phyloP scores from a whole-genome alignment of 2,113 vertebrate species.

The Etia nguti region DNA sequence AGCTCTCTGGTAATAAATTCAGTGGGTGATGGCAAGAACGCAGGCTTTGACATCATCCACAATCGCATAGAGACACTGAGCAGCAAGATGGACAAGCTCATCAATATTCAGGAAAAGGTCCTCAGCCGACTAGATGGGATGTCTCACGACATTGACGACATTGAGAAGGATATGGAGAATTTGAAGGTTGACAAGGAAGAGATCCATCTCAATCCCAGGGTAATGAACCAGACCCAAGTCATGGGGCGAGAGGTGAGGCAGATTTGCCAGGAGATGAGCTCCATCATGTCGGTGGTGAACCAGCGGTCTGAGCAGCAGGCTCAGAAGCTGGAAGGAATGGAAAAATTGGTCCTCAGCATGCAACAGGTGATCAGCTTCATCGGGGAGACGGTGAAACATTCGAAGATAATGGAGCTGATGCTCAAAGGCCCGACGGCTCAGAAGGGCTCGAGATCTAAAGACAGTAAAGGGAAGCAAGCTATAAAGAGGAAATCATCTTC shows the following conservation, averaged over 20 bases:
- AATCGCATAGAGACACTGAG: slow-evolving; percentile 78
- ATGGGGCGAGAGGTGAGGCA: slow-evolving; percentile 68
- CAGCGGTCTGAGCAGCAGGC: slow-evolving; percentile 80
- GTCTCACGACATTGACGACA: slow-evolving; percentile 78
- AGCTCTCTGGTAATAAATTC: slow-evolving; percentile 65
- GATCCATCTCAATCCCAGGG: slow-evolving; percentile 49
- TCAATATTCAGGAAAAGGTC: slow-evolving; percentile 81
- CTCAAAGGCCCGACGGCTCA: slow-evolving; percentile 62
- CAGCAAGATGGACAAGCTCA: slow-evolving; percentile 82
- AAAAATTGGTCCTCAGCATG: slow-evolving; percentile 79
- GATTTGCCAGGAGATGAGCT: slow-evolving; percentile 81
- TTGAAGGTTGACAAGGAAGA: slow-evolving; percentile 75
- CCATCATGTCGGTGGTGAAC: slow-evolving; percentile 78
- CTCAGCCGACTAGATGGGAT: slow-evolving; percentile 79
- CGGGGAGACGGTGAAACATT: slow-evolving; percentile 79
- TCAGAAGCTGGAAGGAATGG: slow-evolving; percentile 83
- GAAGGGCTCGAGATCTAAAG: slow-evolving; percentile 62
- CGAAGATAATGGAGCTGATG: slow-evolving; percentile 72
- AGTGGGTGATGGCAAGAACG: slow-evolving; percentile 29
- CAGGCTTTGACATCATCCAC: slow-evolving; percentile 74
- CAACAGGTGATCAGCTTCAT: slow-evolving; percentile 83
- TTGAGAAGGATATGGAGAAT: slow-evolving; percentile 77
- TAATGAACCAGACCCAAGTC: slow-evolving; percentile 44
- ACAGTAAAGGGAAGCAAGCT: slow-evolving; percentile 59
- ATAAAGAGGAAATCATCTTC: slow-evolving; percentile 63